These are phyloP conservation scores for Clunio marinus DNA, from an alignment of 2,888 invertebrate genomes.

Conservation along the genomic window DNA sequence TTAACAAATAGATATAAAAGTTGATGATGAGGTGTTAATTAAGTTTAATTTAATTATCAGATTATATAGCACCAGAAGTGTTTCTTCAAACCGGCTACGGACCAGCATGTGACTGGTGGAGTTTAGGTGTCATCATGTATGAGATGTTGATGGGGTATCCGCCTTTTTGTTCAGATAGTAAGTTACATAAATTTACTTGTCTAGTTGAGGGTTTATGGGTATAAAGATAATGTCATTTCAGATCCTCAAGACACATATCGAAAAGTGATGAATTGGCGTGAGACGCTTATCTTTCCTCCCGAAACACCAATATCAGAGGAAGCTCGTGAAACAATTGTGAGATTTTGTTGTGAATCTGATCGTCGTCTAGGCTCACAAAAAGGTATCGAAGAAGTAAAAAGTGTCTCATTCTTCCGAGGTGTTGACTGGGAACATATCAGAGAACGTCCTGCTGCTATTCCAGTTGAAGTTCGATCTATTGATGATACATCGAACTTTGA, in stretches of 20 bases:
- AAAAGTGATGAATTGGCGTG: constrained; percentile 99
- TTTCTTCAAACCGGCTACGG: constrained; percentile 97
- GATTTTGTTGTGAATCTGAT: constrained; percentile 96
- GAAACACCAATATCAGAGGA: constrained; percentile 99
- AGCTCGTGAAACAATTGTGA: constrained; percentile 89
- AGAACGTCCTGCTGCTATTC: constrained; percentile 96
- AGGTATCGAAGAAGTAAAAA: constrained; percentile 90
- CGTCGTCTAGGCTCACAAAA: constrained; percentile 84
- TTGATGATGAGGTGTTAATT: too few species aligned
- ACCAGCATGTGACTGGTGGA: constrained; percentile 99
- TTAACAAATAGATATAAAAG: too few species aligned
- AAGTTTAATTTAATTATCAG: constrained; percentile 47
- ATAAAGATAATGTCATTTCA: not conserved
- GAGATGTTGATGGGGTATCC: constrained; percentile 99
- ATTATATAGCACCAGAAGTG: constrained; percentile 99
- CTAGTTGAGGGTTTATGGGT: constrained; percentile 77
- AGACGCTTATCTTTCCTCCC: constrained; percentile 96
- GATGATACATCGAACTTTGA: constrained; percentile 99
- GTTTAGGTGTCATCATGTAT: constrained; percentile 99
- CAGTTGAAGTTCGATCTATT: constrained; percentile 95
- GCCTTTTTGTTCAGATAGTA: constrained; percentile 95
- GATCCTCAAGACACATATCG: constrained; percentile 53
- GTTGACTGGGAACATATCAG: constrained; percentile 99
- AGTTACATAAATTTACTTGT: too few species aligned
- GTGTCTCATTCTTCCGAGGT: constrained; percentile 89